These are phyloP conservation scores for Homarus gammarus DNA, from an alignment of 2,888 invertebrate genomes.

Conservation along the genomic window DNA sequence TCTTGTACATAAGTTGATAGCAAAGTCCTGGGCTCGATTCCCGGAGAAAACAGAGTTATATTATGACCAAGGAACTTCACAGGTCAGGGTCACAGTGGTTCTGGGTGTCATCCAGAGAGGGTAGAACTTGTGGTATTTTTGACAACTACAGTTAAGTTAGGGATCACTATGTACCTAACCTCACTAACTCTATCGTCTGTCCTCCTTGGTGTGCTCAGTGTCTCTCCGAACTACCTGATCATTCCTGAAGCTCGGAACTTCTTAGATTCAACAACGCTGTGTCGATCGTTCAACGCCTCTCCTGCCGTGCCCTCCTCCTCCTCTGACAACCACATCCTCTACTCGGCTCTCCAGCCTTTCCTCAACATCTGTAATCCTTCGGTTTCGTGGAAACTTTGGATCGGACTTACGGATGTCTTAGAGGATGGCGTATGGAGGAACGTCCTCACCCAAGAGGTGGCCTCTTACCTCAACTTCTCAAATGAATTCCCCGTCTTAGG, in stretches of 20 bases:
- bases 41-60: no score
- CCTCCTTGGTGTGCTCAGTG: no score
- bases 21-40: no score
- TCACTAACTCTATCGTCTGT: no score
- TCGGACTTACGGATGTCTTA: constrained; percentile 35
- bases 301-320: constrained; percentile 35
- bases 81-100: no score
- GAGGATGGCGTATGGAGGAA: constrained; percentile 45
- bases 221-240: background rate
- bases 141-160: no score
- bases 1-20: no score
- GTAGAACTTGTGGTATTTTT: no score
- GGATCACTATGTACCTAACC: no score
- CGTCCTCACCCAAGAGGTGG: background rate
- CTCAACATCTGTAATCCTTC: constrained; percentile 31
- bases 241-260: background rate
- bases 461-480: constrained; percentile 39
- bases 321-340: constrained; percentile 29
- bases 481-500: constrained; percentile 3
- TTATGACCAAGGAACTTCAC: no score
- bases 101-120: no score
- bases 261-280: constrained; percentile 2
- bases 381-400: constrained; percentile 54
- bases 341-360: constrained; percentile 8
- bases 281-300: constrained; percentile 30